These are phyloP conservation scores for Physella acuta DNA, from an alignment of 1,140 invertebrate species.

Conservation along the genomic window DNA sequence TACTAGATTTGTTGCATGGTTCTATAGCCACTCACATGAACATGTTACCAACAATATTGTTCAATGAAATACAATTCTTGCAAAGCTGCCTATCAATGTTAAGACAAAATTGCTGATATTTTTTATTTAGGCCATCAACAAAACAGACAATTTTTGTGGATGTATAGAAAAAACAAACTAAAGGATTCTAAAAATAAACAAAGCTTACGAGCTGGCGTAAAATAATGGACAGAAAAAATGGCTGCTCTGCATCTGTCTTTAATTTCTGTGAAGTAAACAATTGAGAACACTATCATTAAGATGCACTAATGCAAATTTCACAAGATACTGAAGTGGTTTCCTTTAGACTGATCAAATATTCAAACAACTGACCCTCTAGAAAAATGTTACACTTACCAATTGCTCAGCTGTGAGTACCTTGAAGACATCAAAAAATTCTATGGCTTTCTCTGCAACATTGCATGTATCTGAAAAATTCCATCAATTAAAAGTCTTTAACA, in stretches of 20 bases:
- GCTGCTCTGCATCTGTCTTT: conserved; percentile 38
- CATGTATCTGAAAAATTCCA: conserved; percentile 10
- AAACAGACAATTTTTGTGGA: no score
- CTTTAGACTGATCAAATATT: not conserved
- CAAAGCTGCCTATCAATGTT: not conserved
- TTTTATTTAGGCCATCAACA: no score
- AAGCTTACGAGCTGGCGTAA: conserved; percentile 52
- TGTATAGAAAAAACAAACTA: no score
- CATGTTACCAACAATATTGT: no score
- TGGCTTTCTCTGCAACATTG: conserved; percentile 22
- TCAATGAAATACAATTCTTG: no score
- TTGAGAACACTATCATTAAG: no score
- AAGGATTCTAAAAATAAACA: not conserved
- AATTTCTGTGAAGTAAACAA: conserved; percentile 33
- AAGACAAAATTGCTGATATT: conserved; percentile 1
- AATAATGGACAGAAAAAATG: conserved; percentile 47
- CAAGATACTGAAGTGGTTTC: no score
- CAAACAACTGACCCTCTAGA: no score
- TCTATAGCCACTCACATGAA: no score
- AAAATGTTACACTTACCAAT: conserved; percentile 14
- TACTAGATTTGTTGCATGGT: not conserved
- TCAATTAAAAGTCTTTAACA: conserved; percentile 39
- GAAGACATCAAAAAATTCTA: conserved; percentile 9
- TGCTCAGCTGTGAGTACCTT: conserved; percentile 5
- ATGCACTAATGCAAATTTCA: no score